phyloP scores from a whole-genome alignment of 2,888 invertebrate genomes.

The Rotaria macrura region DNA sequence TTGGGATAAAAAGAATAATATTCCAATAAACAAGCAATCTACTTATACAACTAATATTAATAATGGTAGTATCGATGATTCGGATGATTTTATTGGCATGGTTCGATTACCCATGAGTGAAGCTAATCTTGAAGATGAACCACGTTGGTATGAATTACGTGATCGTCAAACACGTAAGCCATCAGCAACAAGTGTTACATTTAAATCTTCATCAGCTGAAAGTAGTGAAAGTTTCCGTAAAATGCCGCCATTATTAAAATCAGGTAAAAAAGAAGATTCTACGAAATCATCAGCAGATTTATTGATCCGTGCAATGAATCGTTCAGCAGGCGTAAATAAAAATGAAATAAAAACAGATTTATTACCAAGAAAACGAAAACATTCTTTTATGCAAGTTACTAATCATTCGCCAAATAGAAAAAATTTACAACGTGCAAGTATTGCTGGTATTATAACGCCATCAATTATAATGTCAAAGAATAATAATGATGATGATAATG shows the following conservation, averaged over 20 bases:
- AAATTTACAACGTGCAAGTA: neutral
- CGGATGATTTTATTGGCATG: slow-evolving; percentile 47
- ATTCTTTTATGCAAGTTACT: neutral
- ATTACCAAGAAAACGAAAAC: neutral
- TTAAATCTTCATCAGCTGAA: slow-evolving; percentile 32
- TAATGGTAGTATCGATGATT: neutral
- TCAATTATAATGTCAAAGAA: neutral
- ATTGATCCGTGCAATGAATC: neutral
- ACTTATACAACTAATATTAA: neutral
- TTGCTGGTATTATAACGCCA: neutral
- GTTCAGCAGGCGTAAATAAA: neutral
- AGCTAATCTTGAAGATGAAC: slow-evolving; percentile 73
- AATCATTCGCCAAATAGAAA: neutral
- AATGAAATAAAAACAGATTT: neutral
- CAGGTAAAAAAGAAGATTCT: neutral
- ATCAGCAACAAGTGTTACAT: slow-evolving; percentile 32
- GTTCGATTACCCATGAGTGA: slow-evolving; percentile 64
- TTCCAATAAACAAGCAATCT: too few relatives aligned
- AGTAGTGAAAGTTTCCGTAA: slow-evolving; percentile 27
- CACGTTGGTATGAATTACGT: slow-evolving; percentile 64
- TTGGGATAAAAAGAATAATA: slow-evolving; percentile 6
- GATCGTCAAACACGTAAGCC: slow-evolving; percentile 29
- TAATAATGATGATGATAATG: neutral
- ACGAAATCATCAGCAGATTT: neutral
- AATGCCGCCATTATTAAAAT: neutral